Percentiles rank a stretch among this genome's conserved stretches.
These are phyloP conservation scores for Pollenia griseotomentosa DNA, from an alignment of 2,888 invertebrate species.

Conservation along the genomic window DNA sequence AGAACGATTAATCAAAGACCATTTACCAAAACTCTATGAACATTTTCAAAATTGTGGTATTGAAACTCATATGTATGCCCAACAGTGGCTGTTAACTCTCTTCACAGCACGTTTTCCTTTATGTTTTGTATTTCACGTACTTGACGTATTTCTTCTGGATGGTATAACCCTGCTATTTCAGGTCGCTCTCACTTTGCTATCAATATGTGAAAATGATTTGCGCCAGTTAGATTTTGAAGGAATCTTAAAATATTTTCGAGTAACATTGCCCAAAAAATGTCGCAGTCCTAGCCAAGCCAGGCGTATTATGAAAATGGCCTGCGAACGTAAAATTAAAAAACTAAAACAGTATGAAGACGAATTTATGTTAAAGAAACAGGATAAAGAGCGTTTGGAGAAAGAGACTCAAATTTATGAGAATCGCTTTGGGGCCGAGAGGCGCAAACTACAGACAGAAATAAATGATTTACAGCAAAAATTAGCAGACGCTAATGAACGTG, in stretches of 20 bases:
- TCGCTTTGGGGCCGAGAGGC: slow-evolving; percentile 84
- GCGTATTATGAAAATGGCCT: slow-evolving; percentile 95
- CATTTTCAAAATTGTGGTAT: slow-evolving; percentile 93
- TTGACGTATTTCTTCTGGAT: slow-evolving; percentile 97
- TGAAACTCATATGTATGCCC: slow-evolving; percentile 99
- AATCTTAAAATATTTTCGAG: slow-evolving; percentile 98
- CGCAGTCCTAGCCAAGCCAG: slow-evolving; percentile 95
- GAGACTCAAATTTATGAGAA: slow-evolving; percentile 89
- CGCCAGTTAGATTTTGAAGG: slow-evolving; percentile 98
- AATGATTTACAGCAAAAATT: slow-evolving; percentile 90
- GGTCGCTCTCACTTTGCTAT: slow-evolving; percentile 96
- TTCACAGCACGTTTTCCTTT: slow-evolving; percentile 99
- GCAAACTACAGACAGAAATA: slow-evolving; percentile 84
- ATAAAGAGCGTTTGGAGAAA: slow-evolving; percentile 87
- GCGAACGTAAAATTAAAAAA: slow-evolving; percentile 96
- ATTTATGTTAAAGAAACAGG: slow-evolving; percentile 90
- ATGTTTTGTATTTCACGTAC: slow-evolving; percentile 97
- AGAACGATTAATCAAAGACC: slow-evolving; percentile 94
- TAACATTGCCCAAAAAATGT: slow-evolving; percentile 98
- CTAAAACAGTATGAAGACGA: slow-evolving; percentile 98
- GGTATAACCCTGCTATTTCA: slow-evolving; percentile 98
- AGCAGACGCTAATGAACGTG: slow-evolving; percentile 89
- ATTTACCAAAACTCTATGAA: slow-evolving; percentile 91
- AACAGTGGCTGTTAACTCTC: slow-evolving; percentile 99
- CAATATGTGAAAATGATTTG: slow-evolving; percentile 95